Conservation (phyloP, 2,888 invertebrate genomes). For the Mamestra brassicae region DNA sequence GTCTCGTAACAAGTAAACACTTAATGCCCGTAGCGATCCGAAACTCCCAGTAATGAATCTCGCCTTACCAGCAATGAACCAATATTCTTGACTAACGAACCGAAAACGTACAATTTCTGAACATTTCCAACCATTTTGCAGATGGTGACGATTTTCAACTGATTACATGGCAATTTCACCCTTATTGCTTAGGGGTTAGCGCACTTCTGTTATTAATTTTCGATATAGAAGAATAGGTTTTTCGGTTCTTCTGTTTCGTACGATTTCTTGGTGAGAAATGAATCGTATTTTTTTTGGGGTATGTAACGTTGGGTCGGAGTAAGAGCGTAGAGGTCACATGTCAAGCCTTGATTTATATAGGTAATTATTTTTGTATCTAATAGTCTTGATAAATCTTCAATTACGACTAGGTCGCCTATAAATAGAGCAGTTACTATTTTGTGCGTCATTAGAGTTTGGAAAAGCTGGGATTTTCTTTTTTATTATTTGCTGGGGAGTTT, state of each 20-base stretch:
- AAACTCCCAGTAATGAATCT: slow-evolving; percentile 76
- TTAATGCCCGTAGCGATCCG: slow-evolving; percentile 51
- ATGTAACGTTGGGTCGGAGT: slow-evolving; percentile 22
- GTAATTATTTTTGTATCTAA: slow-evolving; percentile 25
- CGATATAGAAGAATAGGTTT: slow-evolving; percentile 54
- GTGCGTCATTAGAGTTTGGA: too few relatives aligned
- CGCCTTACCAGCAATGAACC: slow-evolving; percentile 78
- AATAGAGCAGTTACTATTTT: background rate
- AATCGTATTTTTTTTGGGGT: slow-evolving; percentile 42
- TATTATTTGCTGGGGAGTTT: background rate
- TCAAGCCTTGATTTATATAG: slow-evolving; percentile 26
- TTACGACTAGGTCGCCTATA: background rate
- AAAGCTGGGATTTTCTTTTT: background rate
- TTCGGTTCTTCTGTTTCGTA: slow-evolving; percentile 45
- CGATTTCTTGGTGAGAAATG: slow-evolving; percentile 46
- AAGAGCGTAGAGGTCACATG: slow-evolving; percentile 6
- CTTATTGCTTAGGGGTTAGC: slow-evolving; percentile 75
- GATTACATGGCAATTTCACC: slow-evolving; percentile 82
- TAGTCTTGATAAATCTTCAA: slow-evolving; percentile 14
- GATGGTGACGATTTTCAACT: slow-evolving; percentile 83
- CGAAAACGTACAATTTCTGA: slow-evolving; percentile 80
- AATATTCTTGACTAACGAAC: slow-evolving; percentile 83
- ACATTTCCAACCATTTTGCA: slow-evolving; percentile 78
- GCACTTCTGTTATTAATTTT: slow-evolving; percentile 72
- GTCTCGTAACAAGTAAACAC: slow-evolving; percentile 50